A percentile compares a stretch with the other conserved stretches of the same genome.
Evolutionary conservation across 2,888 invertebrate species (phyloP).

Genomic region (Lysandra bellargus): DNA sequence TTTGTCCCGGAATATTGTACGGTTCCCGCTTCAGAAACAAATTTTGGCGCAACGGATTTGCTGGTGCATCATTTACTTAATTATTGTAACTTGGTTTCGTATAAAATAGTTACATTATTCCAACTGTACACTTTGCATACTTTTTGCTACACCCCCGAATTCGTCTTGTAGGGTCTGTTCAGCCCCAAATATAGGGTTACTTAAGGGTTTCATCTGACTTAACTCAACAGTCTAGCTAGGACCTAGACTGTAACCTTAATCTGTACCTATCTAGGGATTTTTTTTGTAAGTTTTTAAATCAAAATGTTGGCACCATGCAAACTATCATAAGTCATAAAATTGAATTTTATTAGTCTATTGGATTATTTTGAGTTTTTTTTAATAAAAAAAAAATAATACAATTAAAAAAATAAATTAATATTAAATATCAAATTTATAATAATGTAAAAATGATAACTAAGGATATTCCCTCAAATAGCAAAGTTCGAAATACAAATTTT

Average conservation of each 20-base stretch:
- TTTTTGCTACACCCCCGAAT: slow-evolving; percentile 8
- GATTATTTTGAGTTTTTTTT: background rate
- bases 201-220: background rate
- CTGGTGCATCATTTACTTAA: too few species aligned
- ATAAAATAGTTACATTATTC: background rate
- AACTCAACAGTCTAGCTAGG: background rate
- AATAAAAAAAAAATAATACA: background rate
- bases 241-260: background rate
- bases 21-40: too few species aligned
- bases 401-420: background rate
- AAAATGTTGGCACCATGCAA: background rate
- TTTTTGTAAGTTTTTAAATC: background rate
- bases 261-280: background rate
- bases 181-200: background rate
- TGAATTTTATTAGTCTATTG: background rate
- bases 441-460: background rate
- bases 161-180: background rate
- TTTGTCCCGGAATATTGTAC: too few species aligned
- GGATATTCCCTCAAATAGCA: background rate
- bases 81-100: background rate
- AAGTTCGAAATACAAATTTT: background rate
- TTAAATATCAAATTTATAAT: background rate
- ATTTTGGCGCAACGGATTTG: too few species aligned
- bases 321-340: background rate
- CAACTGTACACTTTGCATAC: background rate